These are phyloP conservation scores for Chymomyza amoena DNA, from an alignment of 2,888 invertebrate genomes.

Conservation along the genomic window DNA sequence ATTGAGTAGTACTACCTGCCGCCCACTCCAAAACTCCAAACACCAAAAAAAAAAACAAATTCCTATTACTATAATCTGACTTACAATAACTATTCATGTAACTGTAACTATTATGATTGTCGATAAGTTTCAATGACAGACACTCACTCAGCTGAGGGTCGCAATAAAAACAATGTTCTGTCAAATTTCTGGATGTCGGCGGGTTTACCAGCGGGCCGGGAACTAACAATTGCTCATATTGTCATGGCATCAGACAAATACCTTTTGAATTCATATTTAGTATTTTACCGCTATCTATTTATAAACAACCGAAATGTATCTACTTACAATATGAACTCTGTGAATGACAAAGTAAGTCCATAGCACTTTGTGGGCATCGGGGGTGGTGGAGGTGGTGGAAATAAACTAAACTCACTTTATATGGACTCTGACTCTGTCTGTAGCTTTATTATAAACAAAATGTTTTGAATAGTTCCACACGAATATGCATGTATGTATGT, in stretches of 20 bases:
- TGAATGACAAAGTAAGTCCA: conserved; percentile 11
- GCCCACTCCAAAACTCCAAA: background rate
- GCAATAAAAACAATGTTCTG: conserved; percentile 34
- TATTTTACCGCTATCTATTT: background rate
- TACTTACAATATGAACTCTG: background rate
- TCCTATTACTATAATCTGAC: background rate
- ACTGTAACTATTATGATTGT: background rate
- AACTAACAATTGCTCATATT: background rate
- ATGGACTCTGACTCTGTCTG: background rate
- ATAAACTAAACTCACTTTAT: too few relatives aligned
- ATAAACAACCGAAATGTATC: background rate
- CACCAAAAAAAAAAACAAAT: background rate
- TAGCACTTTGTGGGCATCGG: background rate
- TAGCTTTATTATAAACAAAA: conserved; percentile 64
- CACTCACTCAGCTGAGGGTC: conserved; percentile 4
- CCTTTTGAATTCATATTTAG: background rate
- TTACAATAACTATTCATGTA: background rate
- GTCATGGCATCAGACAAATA: background rate
- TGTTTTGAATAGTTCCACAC: conserved; percentile 56
- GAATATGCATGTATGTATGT: background rate
- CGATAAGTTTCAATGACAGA: background rate
- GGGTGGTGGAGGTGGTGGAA: too few relatives aligned
- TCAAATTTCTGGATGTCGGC: background rate
- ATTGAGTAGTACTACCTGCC: background rate
- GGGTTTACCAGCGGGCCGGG: too few relatives aligned